phyloP scores from a whole-genome alignment of 2,113 vertebrate genomes.

The Aptenodytes forsteri region DNA sequence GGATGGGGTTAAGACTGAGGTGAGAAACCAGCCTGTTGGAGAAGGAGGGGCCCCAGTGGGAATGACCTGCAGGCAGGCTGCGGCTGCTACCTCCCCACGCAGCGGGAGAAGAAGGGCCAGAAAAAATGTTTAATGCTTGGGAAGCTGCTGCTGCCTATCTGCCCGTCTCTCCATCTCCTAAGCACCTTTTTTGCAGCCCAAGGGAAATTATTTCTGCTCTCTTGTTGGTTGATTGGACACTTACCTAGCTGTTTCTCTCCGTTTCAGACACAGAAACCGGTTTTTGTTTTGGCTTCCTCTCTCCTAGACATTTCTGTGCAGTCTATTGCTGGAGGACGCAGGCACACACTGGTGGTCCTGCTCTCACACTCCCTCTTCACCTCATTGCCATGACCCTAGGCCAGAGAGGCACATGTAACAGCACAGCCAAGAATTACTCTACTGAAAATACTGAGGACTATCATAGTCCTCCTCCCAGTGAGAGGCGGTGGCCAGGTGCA shows the following conservation, averaged over 20 bases:
- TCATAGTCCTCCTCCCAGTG: background rate
- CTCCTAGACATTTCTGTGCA: background rate
- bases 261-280: background rate
- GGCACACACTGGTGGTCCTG: background rate
- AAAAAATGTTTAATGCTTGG: background rate
- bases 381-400: background rate
- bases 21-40: background rate
- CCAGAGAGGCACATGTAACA: background rate
- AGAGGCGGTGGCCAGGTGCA: background rate
- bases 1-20: background rate
- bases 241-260: background rate
- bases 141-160: background rate
- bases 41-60: background rate
- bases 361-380: background rate
- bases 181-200: background rate
- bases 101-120: background rate
- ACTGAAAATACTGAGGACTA: background rate
- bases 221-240: background rate
- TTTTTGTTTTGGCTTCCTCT: background rate
- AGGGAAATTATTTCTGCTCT: background rate
- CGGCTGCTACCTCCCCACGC: background rate
- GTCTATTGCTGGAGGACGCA: background rate
- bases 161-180: background rate
- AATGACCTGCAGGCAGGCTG: background rate
- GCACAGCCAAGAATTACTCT: background rate